These are phyloP conservation scores for Perca flavescens DNA, from an alignment of 2,113 vertebrate species.

Conservation along the genomic window DNA sequence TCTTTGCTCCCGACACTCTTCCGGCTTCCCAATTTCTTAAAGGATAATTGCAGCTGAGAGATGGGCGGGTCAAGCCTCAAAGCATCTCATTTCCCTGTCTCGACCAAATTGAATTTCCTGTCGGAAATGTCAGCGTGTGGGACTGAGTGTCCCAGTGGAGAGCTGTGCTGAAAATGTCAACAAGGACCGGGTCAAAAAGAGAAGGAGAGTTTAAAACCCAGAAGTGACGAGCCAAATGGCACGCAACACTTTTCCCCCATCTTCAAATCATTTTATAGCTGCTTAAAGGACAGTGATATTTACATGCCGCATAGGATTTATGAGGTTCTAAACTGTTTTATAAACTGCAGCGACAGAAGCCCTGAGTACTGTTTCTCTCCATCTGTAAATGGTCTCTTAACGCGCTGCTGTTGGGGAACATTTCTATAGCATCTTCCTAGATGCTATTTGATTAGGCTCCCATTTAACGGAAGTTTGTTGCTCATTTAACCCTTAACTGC, in stretches of 20 bases:
- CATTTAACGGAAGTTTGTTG: conserved; percentile 2
- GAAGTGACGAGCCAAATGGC: conserved; percentile 1
- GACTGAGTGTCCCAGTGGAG: not conserved
- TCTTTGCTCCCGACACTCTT: conserved; percentile 7
- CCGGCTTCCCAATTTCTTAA: conserved; percentile 16
- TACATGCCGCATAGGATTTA: not conserved
- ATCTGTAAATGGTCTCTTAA: not conserved
- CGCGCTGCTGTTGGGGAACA: not conserved
- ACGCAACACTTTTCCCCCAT: not conserved
- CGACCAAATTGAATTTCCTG: conserved; percentile 30
- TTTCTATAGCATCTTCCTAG: not conserved
- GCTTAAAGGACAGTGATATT: conserved; percentile 23
- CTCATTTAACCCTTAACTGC: conserved; percentile 1
- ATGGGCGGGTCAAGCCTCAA: conserved; percentile 21
- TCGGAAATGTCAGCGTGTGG: conserved; percentile 28
- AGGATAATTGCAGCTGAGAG: conserved; percentile 18
- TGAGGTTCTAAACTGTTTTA: conserved; percentile 1
- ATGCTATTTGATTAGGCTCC: conserved; percentile 8
- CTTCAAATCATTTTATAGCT: not conserved
- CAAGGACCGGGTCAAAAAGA: conserved; percentile 21
- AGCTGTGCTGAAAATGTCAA: conserved; percentile 34
- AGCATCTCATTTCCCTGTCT: conserved; percentile 31
- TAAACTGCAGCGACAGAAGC: not conserved
- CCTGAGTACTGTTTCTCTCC: not conserved
- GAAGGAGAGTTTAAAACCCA: conserved; percentile 15